Base-by-base conservation (phyloP, 2,113 vertebrate genomes). In the Melanerpes formicivorus region DNA sequence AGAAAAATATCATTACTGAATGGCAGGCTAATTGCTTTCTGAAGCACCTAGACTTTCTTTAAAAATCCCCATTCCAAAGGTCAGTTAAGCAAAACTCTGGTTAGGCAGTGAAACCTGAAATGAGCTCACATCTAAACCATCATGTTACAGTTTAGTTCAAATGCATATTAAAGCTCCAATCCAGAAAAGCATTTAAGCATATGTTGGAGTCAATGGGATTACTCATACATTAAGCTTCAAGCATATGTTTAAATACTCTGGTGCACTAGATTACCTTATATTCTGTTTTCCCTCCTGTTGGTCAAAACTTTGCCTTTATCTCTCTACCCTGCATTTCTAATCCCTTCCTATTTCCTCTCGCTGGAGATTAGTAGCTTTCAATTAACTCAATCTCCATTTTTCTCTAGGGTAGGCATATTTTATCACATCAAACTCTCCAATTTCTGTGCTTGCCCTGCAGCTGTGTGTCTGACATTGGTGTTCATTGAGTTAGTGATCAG, bases 101-200 rank as follows among this genome's bases (percentile, higher is more conserved):
- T 77, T 91, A 89, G 52, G 21, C 54, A 86, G 19, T 67, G 77
- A 87, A 93, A 93, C 60, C 37, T 91, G 66, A 95, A 89, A 90
- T 70, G 62, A 89, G 48, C 58, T 95, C 78, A 87, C 60, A 92
- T 71, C 52, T 59, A 80, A 87, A 82, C 87, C 32, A 70, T 80
- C 64, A 80, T 15, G 13, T 89, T 92, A 74, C 4, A 2, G 27
- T 94, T 93, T 91, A 91, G 89, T 91, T 93, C 75, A 85, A 90
- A 85, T 17, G 42, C 26, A 83, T 81, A 54, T 89, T 88, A 84
- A 93, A 91, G 30, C 13, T 52, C 37, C 74, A 64, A 93, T 91
- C 64, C 81, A 93, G 79, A 25, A 96, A 95, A 93, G 66, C 19
- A 85, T 89, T 93, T 93, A 92, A 95, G 34, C 91, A 78, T 85